Evolutionary conservation across 1,140 invertebrate species (phyloP).

Genomic region (Musca vetustissima): DNA sequence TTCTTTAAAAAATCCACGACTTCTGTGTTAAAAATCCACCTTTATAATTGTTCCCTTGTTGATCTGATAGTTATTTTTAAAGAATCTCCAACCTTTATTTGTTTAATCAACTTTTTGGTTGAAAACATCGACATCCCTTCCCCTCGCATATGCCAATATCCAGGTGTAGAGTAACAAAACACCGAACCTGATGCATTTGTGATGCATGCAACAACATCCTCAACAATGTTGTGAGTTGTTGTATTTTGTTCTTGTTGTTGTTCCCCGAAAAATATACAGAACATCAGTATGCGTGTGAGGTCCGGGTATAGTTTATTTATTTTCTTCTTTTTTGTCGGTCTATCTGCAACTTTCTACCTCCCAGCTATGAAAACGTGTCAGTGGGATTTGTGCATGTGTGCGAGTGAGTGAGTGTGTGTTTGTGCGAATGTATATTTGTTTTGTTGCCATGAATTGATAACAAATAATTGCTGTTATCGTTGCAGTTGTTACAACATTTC

Average conservation of each 20-base stretch:
- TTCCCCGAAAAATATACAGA: neutral
- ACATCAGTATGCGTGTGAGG: neutral
- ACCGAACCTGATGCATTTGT: conserved; percentile 12
- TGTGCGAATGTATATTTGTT: neutral
- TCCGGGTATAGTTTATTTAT: neutral
- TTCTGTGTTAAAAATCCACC: no score
- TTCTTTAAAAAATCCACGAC: no score
- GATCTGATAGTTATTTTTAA: no score
- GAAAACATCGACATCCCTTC: no score
- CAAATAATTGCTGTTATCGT: conserved; percentile 21
- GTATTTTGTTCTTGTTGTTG: neutral
- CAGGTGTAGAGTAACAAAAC: no score
- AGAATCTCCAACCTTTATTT: no score
- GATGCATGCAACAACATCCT: neutral
- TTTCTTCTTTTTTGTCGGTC: neutral
- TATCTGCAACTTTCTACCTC: no score
- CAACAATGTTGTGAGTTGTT: neutral
- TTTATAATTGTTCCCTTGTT: no score
- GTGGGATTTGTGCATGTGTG: neutral
- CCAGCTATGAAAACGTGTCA: neutral
- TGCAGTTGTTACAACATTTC: conserved; percentile 22
- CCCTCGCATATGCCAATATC: no score
- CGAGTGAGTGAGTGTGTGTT: neutral
- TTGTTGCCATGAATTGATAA: conserved; percentile 20
- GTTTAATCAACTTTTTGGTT: no score